phyloP scores from a whole-genome alignment of 1,140 invertebrate genomes.

The Harlomillsia oculata region DNA sequence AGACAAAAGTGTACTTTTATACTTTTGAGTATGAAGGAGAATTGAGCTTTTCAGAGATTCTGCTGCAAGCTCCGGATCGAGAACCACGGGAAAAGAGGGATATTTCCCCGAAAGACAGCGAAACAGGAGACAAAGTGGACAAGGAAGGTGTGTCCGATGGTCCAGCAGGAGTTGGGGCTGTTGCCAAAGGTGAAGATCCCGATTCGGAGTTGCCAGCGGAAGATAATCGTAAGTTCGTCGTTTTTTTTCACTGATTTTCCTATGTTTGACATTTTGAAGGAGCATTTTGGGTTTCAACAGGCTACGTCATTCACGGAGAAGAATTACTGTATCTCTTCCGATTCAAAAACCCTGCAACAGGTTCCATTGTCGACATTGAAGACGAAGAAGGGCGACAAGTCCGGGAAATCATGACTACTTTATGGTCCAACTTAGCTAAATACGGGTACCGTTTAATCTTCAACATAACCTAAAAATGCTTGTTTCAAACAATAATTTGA shows the following conservation, averaged over 20 bases:
- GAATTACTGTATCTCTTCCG: conserved; percentile 31
- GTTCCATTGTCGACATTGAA: conserved; percentile 23
- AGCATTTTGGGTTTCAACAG: neutral
- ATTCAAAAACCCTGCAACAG: conserved; percentile 25
- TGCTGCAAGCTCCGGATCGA: conserved; percentile 16
- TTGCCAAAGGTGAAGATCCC: neutral
- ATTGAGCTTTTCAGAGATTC: conserved; percentile 18
- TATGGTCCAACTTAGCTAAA: conserved; percentile 32
- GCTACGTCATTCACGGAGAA: conserved; percentile 30
- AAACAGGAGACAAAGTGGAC: neutral
- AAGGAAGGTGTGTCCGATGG: neutral
- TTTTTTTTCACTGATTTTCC: neutral
- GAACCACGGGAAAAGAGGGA: conserved; percentile 14
- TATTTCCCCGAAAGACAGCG: neutral
- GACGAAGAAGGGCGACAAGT: conserved; percentile 26
- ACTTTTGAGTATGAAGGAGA: conserved; percentile 31
- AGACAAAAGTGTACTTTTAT: conserved; percentile 26
- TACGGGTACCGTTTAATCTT: conserved; percentile 27
- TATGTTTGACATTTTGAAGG: neutral
- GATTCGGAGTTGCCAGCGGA: neutral
- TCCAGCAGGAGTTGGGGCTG: neutral
- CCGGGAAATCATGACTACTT: conserved; percentile 20
- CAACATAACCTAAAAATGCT: too few species aligned
- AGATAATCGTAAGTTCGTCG: conserved; percentile 5
- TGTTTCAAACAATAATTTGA: too few species aligned